A percentile compares a stretch with the other conserved stretches of the same genome.
These are phyloP conservation scores for Triplophysa bombifrons DNA, from an alignment of 2,797 vertebrate genomes.

Conservation along the genomic window DNA sequence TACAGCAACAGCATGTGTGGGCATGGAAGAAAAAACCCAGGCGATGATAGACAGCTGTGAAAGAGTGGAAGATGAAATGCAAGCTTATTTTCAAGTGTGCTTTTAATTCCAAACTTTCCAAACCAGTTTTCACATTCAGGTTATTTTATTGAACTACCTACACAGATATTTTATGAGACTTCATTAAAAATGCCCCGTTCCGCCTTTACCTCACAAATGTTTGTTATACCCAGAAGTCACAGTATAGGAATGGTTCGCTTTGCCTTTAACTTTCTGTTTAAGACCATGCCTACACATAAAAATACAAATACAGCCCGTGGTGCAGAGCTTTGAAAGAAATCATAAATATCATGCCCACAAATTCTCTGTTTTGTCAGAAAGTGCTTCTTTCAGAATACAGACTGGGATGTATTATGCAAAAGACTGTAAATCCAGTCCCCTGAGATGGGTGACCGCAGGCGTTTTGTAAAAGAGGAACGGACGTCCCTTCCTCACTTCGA, in stretches of 20 bases:
- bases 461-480: slow-evolving; percentile 15
- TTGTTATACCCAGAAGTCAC: not conserved
- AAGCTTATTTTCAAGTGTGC: not conserved
- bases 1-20: not conserved
- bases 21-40: slow-evolving; percentile 20
- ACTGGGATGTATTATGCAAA: slow-evolving; percentile 53
- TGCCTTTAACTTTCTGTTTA: not conserved
- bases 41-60: slow-evolving; percentile 6
- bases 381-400: slow-evolving; percentile 44
- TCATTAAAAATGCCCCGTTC: not conserved
- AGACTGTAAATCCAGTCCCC: slow-evolving; percentile 45
- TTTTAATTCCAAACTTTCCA: not conserved
- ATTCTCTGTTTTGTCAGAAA: slow-evolving; percentile 36
- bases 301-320: not conserved
- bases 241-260: not conserved
- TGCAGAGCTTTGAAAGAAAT: slow-evolving; percentile 26
- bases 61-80: slow-evolving; percentile 5
- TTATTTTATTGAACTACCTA: not conserved
- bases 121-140: not conserved
- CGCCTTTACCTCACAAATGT: not conserved
- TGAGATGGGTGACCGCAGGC: slow-evolving; percentile 28
- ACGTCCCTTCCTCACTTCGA: slow-evolving; percentile 14
- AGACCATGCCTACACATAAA: slow-evolving; percentile 13
- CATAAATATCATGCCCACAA: slow-evolving; percentile 13
- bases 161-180: not conserved